Evolutionary conservation across 2,113 vertebrate species (phyloP).

Genomic region (Pelobates fuscus): DNA sequence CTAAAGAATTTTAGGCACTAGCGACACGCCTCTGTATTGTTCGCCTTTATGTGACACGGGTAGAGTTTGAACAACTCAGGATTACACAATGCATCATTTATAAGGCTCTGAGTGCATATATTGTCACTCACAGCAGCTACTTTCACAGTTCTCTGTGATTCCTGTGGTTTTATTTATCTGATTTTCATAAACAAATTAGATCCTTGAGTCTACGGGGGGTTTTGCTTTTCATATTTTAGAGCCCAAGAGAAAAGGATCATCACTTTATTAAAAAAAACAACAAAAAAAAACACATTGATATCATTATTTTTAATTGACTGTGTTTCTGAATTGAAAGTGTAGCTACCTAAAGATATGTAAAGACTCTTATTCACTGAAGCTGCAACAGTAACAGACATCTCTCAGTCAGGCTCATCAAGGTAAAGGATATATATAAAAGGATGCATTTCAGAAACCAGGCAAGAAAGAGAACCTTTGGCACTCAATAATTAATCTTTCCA

Average conservation of each 20-base stretch:
- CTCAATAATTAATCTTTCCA: slow-evolving; percentile 38
- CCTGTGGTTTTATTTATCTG: neutral
- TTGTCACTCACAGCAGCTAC: neutral
- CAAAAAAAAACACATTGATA: neutral
- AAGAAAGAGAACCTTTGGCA: slow-evolving; percentile 26
- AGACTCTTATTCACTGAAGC: neutral
- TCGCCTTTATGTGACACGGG: too few relatives aligned
- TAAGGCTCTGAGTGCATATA: too few relatives aligned
- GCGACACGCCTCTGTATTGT: too few relatives aligned
- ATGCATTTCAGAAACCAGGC: slow-evolving; percentile 22
- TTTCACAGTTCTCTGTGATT: neutral
- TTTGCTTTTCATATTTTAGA: slow-evolving; percentile 21
- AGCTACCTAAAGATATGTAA: slow-evolving; percentile 14
- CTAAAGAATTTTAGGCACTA: too few relatives aligned
- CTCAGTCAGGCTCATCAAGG: neutral
- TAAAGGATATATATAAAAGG: neutral
- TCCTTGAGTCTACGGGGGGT: neutral
- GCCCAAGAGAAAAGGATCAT: neutral
- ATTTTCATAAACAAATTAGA: slow-evolving; percentile 21
- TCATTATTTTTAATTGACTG: neutral
- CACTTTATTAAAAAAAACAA: slow-evolving; percentile 13
- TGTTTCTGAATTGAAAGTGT: slow-evolving; percentile 7
- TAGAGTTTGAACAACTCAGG: too few relatives aligned
- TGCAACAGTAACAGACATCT: neutral
- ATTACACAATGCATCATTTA: too few relatives aligned